These are phyloP conservation scores for Lobophora halterata DNA, from an alignment of 2,888 invertebrate species.

Conservation along the genomic window DNA sequence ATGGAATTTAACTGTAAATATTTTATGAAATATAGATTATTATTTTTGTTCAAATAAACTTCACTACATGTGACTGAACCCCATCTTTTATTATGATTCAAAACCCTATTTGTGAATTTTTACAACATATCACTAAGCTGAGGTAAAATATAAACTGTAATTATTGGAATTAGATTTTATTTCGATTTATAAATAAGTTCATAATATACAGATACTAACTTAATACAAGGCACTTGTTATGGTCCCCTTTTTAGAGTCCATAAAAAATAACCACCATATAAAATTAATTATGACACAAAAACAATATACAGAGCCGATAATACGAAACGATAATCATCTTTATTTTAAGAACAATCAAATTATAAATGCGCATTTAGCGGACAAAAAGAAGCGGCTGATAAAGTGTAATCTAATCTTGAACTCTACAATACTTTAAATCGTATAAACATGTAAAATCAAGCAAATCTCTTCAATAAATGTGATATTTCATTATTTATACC, in stretches of 20 bases:
- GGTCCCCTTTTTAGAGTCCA: conserved; percentile 67
- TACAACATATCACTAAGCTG: background rate
- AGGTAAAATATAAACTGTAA: conserved; percentile 19
- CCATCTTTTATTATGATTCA: conserved; percentile 42
- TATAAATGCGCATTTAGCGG: conserved; percentile 1
- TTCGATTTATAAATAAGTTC: conserved; percentile 48
- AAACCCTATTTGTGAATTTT: background rate
- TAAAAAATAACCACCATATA: too few species aligned
- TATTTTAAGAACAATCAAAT: background rate
- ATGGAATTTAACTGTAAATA: conserved; percentile 78
- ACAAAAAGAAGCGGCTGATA: too few species aligned
- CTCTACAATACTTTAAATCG: background rate
- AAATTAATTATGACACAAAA: conserved; percentile 36
- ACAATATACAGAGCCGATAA: conserved; percentile 34
- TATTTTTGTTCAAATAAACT: conserved; percentile 79
- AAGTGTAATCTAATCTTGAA: too few species aligned
- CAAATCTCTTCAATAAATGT: too few species aligned
- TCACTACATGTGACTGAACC: conserved; percentile 65
- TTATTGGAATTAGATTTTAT: conserved; percentile 46
- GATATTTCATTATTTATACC: too few species aligned
- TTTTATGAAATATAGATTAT: conserved; percentile 73
- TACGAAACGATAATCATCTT: background rate
- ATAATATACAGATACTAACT: conserved; percentile 59
- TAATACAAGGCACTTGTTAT: conserved; percentile 75
- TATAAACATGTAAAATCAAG: too few species aligned